phyloP scores from a whole-genome alignment of 2,888 invertebrate species.

The Charanyca ferruginea region DNA sequence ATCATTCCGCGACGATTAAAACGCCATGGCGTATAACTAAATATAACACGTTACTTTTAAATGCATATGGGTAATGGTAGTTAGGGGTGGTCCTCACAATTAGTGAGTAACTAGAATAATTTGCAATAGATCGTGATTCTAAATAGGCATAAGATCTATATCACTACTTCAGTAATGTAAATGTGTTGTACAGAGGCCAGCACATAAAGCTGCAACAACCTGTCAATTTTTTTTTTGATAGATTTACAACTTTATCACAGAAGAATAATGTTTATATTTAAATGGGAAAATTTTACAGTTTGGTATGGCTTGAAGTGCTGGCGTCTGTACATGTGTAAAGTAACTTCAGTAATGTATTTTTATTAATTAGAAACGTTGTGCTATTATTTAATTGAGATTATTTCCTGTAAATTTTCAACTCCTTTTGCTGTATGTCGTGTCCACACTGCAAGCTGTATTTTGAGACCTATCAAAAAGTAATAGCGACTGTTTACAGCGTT shows the following conservation, averaged over 20 bases:
- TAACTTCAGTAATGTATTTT: constrained; percentile 16
- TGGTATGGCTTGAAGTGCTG: no score
- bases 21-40: no score
- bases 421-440: background rate
- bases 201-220: no score
- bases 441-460: background rate
- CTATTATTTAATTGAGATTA: constrained; percentile 9
- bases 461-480: background rate
- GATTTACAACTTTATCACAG: no score
- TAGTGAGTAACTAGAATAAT: constrained; percentile 14
- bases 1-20: no score
- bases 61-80: constrained; percentile 6
- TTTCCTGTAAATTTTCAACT: background rate
- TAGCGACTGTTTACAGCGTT: background rate
- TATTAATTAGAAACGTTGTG: background rate
- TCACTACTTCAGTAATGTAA: background rate
- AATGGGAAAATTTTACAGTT: no score
- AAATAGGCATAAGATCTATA: constrained; percentile 14
- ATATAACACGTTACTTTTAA: constrained; percentile 12
- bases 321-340: background rate
- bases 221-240: no score
- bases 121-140: constrained; percentile 15
- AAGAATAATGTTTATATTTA: no score
- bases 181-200: no score
- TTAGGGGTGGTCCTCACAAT: constrained; percentile 1